phyloP scores from a whole-genome alignment of 2,113 vertebrate species.

The Lepus americanus region DNA sequence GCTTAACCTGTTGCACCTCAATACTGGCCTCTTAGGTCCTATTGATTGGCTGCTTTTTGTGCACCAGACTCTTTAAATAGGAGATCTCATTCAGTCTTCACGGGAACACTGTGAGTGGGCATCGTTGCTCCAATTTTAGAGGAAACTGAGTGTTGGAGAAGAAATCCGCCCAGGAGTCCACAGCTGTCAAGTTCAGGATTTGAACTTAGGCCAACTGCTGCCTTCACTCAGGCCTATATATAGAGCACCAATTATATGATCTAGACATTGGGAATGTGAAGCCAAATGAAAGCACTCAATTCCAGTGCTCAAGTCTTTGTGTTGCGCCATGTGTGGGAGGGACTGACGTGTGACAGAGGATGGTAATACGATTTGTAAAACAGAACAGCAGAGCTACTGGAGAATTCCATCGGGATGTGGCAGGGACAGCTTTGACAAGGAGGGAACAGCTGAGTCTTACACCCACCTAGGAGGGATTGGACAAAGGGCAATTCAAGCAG shows the following conservation, averaged over 20 bases:
- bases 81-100: background rate
- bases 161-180: constrained; percentile 52
- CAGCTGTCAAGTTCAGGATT: constrained; percentile 56
- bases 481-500: background rate
- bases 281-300: background rate
- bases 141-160: constrained; percentile 63
- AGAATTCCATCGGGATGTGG: rapidly evolving
- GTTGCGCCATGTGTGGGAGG: background rate
- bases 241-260: background rate
- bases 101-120: background rate
- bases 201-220: background rate
- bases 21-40: background rate
- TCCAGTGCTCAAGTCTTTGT: background rate
- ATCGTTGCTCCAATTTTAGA: background rate
- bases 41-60: background rate
- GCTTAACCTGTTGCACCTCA: too few species aligned
- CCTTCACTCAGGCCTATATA: background rate
- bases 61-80: background rate
- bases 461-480: background rate
- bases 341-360: background rate
- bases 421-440: background rate
- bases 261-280: background rate
- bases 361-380: background rate
- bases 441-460: background rate
- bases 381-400: background rate